These are phyloP conservation scores for Spermophilus dauricus DNA, from an alignment of 2,113 vertebrate genomes.

Conservation along the genomic window DNA sequence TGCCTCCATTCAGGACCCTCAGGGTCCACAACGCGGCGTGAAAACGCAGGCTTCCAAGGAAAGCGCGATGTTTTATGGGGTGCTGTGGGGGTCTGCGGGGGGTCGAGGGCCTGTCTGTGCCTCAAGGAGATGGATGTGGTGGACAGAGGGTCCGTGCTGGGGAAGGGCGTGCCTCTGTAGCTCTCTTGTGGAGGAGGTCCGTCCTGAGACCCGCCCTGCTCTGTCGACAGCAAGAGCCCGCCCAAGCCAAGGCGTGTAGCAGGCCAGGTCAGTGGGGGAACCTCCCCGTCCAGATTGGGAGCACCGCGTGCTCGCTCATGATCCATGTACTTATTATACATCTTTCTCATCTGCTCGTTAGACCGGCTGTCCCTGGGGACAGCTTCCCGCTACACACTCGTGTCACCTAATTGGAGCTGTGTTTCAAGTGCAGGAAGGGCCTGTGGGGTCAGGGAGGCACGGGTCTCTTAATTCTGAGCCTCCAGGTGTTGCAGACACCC, in stretches of 20 bases:
- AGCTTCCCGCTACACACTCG: rapidly evolving
- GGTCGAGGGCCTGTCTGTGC: too few species aligned
- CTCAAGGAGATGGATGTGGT: too few species aligned
- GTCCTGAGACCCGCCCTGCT: too few species aligned
- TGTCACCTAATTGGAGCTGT: neutral
- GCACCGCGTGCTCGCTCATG: neutral
- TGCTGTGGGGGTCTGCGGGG: too few species aligned
- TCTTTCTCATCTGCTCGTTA: neutral
- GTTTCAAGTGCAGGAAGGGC: neutral
- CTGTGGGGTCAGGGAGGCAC: neutral
- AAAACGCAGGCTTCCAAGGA: neutral
- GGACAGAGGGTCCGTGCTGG: neutral
- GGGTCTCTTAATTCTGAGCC: rapidly evolving
- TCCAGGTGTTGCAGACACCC: too few species aligned
- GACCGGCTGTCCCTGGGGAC: neutral
- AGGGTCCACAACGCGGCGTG: too few species aligned
- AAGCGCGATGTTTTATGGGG: rapidly evolving
- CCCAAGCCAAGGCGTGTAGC: rapidly evolving
- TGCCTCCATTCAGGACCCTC: too few species aligned
- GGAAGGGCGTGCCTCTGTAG: rapidly evolving
- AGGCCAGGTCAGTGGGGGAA: neutral
- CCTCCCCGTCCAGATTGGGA: too few species aligned
- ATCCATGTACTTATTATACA: neutral
- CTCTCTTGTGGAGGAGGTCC: rapidly evolving
- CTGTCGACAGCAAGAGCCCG: rapidly evolving